Conservation (phyloP, 2,797 vertebrate genomes). For the Lacerta bilineata region DNA sequence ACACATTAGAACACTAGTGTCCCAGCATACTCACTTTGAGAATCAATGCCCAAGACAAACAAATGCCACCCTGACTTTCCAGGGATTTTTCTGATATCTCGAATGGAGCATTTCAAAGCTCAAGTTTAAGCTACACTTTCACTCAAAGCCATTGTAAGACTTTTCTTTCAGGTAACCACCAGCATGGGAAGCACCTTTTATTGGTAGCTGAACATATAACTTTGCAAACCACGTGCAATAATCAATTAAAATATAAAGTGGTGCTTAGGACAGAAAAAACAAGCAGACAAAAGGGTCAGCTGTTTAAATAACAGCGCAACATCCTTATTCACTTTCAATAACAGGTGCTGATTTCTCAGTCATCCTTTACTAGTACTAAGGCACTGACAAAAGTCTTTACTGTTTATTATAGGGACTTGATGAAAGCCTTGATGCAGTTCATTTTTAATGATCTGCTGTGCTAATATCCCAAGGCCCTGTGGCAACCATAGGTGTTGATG, state of each 20-base stretch:
- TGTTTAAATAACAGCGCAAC: background rate
- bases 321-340: background rate
- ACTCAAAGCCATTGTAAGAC: background rate
- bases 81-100: background rate
- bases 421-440: background rate
- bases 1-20: background rate
- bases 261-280: background rate
- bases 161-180: slow-evolving; percentile 2
- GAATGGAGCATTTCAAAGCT: background rate
- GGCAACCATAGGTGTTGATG: background rate
- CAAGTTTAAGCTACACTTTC: background rate
- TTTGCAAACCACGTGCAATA: background rate
- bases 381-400: background rate
- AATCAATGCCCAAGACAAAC: background rate
- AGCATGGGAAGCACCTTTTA: background rate
- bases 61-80: background rate
- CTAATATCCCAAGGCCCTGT: background rate
- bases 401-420: background rate
- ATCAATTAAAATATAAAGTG: background rate
- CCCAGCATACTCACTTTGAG: background rate
- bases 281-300: background rate
- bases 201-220: background rate
- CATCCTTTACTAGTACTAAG: background rate
- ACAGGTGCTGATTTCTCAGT: background rate
- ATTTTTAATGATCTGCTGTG: background rate